phyloP scores from a whole-genome alignment of 1,140 invertebrate species.

The Diabrotica undecimpunctata region DNA sequence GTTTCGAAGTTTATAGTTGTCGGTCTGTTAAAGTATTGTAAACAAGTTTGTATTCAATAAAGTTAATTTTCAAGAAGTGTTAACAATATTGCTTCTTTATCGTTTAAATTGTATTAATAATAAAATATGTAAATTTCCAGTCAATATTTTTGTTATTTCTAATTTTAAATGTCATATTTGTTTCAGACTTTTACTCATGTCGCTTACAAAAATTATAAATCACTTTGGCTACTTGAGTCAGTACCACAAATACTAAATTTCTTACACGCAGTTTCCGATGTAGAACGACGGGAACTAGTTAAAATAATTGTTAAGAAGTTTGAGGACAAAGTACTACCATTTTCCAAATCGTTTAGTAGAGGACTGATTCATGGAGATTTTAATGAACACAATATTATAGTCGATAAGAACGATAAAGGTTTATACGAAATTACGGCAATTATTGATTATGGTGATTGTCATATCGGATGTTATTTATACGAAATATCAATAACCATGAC shows the following conservation, averaged over 20 bases:
- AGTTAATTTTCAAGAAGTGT: too few species aligned
- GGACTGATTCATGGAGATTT: slow-evolving; percentile 86
- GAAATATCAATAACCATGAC: slow-evolving; percentile 78
- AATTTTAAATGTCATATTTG: not conserved
- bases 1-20: too few species aligned
- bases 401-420: slow-evolving; percentile 46
- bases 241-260: slow-evolving; percentile 68
- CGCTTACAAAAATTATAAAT: slow-evolving; percentile 60
- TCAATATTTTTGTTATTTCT: too few species aligned
- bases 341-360: slow-evolving; percentile 56
- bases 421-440: slow-evolving; percentile 59
- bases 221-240: slow-evolving; percentile 69
- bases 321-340: slow-evolving; percentile 58
- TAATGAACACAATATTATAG: slow-evolving; percentile 85
- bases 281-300: slow-evolving; percentile 55
- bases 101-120: too few species aligned
- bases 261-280: slow-evolving; percentile 62
- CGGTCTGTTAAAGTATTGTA: too few species aligned
- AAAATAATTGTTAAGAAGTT: slow-evolving; percentile 65
- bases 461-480: slow-evolving; percentile 69
- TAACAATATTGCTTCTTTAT: too few species aligned
- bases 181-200: slow-evolving; percentile 65
- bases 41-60: too few species aligned
- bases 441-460: slow-evolving; percentile 82
- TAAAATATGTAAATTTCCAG: too few species aligned